A percentile compares a stretch with the other conserved stretches of the same genome.
Conservation (phyloP, 1,140 invertebrate species). For the Pogonognathellus flavescens region DNA sequence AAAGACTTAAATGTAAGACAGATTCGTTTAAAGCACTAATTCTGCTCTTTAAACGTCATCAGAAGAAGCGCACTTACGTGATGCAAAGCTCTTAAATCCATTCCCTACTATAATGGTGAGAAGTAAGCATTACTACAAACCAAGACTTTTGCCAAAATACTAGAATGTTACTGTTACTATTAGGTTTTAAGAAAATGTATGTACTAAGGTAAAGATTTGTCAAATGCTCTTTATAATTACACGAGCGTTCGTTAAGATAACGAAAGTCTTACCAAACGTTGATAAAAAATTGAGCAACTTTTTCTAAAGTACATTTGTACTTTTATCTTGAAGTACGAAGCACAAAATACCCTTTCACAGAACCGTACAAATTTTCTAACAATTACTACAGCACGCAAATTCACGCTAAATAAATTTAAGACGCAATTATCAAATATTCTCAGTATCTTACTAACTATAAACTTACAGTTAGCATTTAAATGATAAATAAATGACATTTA, state of each 20-base stretch:
- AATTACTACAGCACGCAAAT: neutral
- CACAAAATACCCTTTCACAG: slow-evolving; percentile 46
- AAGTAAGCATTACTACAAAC: neutral
- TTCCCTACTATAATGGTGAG: neutral
- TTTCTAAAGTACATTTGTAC: neutral
- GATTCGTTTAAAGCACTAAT: too few relatives aligned
- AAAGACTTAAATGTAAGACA: slow-evolving; percentile 14
- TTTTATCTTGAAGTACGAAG: neutral
- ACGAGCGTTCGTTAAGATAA: neutral
- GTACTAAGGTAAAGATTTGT: neutral
- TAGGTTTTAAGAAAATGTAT: neutral
- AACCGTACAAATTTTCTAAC: slow-evolving; percentile 36
- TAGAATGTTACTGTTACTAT: neutral
- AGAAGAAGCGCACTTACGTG: too few relatives aligned
- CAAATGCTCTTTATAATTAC: neutral
- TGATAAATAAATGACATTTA: too few relatives aligned
- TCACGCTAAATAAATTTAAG: neutral
- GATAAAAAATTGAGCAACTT: neutral
- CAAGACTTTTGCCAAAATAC: slow-evolving; percentile 37
- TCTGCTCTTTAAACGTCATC: too few relatives aligned
- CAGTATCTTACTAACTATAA: too few relatives aligned
- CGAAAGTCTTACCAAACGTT: neutral
- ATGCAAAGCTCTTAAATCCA: too few relatives aligned
- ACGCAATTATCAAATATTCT: too few relatives aligned
- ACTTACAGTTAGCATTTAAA: too few relatives aligned